Evolutionary conservation across 2,113 vertebrate species (phyloP), one percentile per base, ranked within the genome.

Genomic region (Lanius collurio): DNA sequence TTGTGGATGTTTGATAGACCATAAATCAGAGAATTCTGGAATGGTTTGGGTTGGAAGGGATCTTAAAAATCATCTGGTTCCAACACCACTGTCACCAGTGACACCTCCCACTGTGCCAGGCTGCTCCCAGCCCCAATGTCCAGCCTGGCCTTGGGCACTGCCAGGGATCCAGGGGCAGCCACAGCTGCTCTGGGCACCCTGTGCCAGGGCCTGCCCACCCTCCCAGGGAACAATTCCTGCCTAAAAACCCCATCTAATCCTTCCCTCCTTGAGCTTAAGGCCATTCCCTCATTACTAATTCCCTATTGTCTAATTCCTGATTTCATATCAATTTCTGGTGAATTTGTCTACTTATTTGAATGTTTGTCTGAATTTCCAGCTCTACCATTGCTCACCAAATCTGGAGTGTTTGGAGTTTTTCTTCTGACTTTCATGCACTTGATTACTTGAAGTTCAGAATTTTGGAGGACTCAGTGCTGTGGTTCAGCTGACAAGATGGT

Each of bases 1-100:
- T 31, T 77, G 4, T 57, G 26, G 10, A 9, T 28, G 4, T 52
- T 63, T 62, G 12, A 24, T 83, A 11, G 13, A 26, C 33, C 22
- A 19, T 76, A 73, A 71, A 26, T 56, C 17, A 15, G 0, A 62
- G 15, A 60, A 70, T 70, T 8, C 3, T 2, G 22, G 21, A 42
- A 13, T 15, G 31, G 20, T 26, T 63, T 56, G 49, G 11, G 6
- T 27, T 26, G 42, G 21, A 41, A 56, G 30, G 35, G 17, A 49
- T 1, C 0, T 18, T 10, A 47, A n/a, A 53, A 0, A 0, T 0
- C 23, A n/a, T 0, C 28, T 5, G 5, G 2, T n/a, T 0, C 20
- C n/a, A 33, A 6, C 7, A 7, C 8, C 10, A 37, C 15, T 26
- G 30, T 27, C 30, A 35, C 57, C 59, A 80, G 59, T 42, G 44